A percentile compares a stretch with the other conserved stretches of the same genome.
phyloP scores from a whole-genome alignment of 2,113 vertebrate genomes.

The Notothenia rossii region DNA sequence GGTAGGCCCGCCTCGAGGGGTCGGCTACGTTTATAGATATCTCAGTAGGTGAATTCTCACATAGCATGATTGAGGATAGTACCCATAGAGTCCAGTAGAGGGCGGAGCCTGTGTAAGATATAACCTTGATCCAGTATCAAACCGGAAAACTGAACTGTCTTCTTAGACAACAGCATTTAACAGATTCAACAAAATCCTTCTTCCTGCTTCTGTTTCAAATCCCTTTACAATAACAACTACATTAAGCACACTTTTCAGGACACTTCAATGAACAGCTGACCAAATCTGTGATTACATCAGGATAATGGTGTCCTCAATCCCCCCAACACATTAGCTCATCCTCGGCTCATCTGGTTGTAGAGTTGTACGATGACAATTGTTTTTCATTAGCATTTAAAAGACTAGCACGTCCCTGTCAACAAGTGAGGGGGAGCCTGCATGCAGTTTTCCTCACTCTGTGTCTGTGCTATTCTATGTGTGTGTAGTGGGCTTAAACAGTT shows the following conservation, averaged over 20 bases:
- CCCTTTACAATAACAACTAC: constrained; percentile 2
- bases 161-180: neutral
- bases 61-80: too few species aligned
- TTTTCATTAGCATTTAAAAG: constrained; percentile 59
- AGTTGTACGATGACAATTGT: constrained; percentile 25
- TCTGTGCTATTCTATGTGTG: constrained; percentile 17
- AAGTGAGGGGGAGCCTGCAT: constrained; percentile 3
- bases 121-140: neutral
- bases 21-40: too few species aligned
- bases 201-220: constrained; percentile 8
- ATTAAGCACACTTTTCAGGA: constrained; percentile 12
- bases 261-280: constrained; percentile 35
- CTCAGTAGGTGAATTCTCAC: too few species aligned
- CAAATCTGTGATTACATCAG: constrained; percentile 19
- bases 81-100: too few species aligned
- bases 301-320: constrained; percentile 13
- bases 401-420: constrained; percentile 10
- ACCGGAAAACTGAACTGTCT: neutral
- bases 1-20: too few species aligned
- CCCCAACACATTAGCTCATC: neutral
- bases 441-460: neutral
- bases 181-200: neutral
- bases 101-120: too few species aligned
- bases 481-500: constrained; percentile 13
- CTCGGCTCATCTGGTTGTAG: constrained; percentile 2